Evolutionary conservation across 1,140 invertebrate species (phyloP).

Genomic region (Pentalonia nigronervosa): DNA sequence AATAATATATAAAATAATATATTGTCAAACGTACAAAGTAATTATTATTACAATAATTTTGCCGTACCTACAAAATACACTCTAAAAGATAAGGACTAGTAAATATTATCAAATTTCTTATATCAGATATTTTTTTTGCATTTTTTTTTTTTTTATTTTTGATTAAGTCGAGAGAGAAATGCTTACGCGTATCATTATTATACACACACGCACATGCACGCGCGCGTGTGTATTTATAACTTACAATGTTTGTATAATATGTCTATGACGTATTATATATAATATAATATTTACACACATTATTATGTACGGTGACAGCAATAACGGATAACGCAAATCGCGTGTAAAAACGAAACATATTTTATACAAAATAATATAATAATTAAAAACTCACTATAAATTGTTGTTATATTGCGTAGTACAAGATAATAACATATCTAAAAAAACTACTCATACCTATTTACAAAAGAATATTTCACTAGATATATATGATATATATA

Average conservation of each 20-base stretch:
- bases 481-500: slow-evolving; percentile 9
- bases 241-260: slow-evolving; percentile 14
- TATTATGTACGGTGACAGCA: not conserved
- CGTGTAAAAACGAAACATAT: slow-evolving; percentile 12
- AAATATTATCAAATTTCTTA: slow-evolving; percentile 53
- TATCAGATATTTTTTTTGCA: slow-evolving; percentile 27
- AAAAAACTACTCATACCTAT: slow-evolving; percentile 25
- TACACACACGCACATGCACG: not conserved
- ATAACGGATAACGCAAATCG: not conserved
- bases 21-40: not conserved
- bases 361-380: slow-evolving; percentile 30
- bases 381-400: slow-evolving; percentile 54
- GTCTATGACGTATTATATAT: not conserved
- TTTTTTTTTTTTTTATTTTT: slow-evolving; percentile 34
- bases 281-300: slow-evolving; percentile 20
- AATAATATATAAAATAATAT: slow-evolving; percentile 2
- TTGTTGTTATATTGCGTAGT: slow-evolving; percentile 18
- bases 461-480: slow-evolving; percentile 45
- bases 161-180: slow-evolving; percentile 45
- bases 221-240: not conserved
- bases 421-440: slow-evolving; percentile 25
- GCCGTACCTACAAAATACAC: slow-evolving; percentile 47
- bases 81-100: slow-evolving; percentile 55
- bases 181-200: not conserved
- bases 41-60: slow-evolving; percentile 43